Conservation (phyloP, 1,140 invertebrate species). For the Tribolium castaneum region DNA sequence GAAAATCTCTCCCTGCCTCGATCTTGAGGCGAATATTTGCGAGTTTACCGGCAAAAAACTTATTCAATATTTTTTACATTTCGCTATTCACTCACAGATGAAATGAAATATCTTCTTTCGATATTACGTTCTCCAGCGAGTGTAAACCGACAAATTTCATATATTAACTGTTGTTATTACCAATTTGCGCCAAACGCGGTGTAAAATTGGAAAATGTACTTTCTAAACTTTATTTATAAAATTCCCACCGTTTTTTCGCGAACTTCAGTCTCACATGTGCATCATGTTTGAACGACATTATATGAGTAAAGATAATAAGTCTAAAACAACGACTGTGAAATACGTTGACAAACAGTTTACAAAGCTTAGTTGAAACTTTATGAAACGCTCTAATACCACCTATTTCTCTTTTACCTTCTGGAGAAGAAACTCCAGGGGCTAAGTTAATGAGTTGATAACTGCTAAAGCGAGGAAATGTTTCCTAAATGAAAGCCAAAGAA, state of each 20-base stretch:
- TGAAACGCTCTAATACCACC: background rate
- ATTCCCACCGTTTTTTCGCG: background rate
- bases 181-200: background rate
- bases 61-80: slow-evolving; percentile 35
- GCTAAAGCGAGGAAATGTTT: background rate
- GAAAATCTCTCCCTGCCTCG: background rate
- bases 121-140: slow-evolving; percentile 13
- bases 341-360: slow-evolving; percentile 24
- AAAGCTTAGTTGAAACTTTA: slow-evolving; percentile 17
- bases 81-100: slow-evolving; percentile 18
- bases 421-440: background rate
- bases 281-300: slow-evolving; percentile 2
- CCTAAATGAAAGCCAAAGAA: background rate
- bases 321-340: slow-evolving; percentile 1
- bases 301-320: background rate
- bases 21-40: slow-evolving; percentile 27
- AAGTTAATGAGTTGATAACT: background rate
- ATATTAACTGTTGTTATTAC: slow-evolving; percentile 27
- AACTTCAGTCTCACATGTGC: background rate
- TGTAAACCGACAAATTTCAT: background rate
- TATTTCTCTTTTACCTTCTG: slow-evolving; percentile 2
- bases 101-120: slow-evolving; percentile 5
- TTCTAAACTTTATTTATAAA: background rate
- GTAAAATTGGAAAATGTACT: slow-evolving; percentile 24
- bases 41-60: slow-evolving; percentile 11